Base-by-base conservation (phyloP, 2,888 invertebrate genomes). In the Acleris laterana region DNA sequence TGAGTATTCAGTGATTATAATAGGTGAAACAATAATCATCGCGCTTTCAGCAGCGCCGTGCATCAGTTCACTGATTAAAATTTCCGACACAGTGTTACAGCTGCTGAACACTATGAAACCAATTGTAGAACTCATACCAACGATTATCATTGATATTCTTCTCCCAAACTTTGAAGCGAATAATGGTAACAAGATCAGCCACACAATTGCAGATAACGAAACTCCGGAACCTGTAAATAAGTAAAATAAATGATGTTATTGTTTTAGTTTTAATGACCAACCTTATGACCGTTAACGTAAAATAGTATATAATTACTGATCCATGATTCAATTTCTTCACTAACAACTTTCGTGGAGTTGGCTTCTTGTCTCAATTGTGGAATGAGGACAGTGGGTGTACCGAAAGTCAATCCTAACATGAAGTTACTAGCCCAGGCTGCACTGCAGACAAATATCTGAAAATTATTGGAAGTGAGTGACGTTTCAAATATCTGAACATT, bases 321-420 rank as follows among this genome's bases (percentile, higher is more conserved):
- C 20, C 49, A 49, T 22, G 50, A 50, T 13, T 20, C 22, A 16
- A 50, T 50, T 22, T 50, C 50, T 50, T 50, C 50, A 13, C 20
- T 49, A 11, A 49, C 22, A 5, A 20, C 49, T 11, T 19, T 20
- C 11, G 49, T 49, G 2, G 49, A 49, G 4, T 49, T 49, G 5
- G 49, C 49, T 13, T 50, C 50, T 13, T 16, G 11, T 17, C 50
- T 50, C 1, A 25, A 13, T 50, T 16, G 50, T 17, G 25, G 50
- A 22, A 50, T 25, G 1, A 17, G 11, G 11, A 50, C 22, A 22
- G 22, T 13, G 2, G 50, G 50, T 22, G 50, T 13, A 4, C 50
- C 50, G 13, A 25, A 3, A 22, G 5, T 20, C 13, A 50, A 17
- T 1, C 22, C 25, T 5, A 5, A 13, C 16, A 50, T 1, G 25